phyloP scores from a whole-genome alignment of 2,888 invertebrate genomes.

The Drosophila dives region DNA sequence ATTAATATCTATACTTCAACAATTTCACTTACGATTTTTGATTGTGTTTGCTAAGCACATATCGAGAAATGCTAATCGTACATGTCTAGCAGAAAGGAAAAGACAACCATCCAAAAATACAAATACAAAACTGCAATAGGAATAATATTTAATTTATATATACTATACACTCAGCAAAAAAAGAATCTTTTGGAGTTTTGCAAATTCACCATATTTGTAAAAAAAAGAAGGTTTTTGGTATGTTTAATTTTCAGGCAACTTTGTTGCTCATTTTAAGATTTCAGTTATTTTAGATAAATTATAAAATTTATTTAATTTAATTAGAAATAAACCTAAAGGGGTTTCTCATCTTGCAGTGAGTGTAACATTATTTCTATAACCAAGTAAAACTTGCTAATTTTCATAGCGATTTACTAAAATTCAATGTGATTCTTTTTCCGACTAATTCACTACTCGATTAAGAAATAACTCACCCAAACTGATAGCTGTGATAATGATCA shows the following conservation, averaged over 20 bases:
- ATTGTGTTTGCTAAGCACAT: slow-evolving; percentile 17
- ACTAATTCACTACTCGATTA: neutral
- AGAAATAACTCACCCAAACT: slow-evolving; percentile 13
- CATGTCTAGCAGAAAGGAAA: slow-evolving; percentile 14
- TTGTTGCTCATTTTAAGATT: neutral
- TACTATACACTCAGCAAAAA: neutral
- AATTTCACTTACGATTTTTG: slow-evolving; percentile 21
- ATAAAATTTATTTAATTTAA: neutral
- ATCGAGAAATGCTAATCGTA: slow-evolving; percentile 4
- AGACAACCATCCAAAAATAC: slow-evolving; percentile 35
- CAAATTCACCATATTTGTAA: too few species aligned
- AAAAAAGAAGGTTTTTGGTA: too few species aligned
- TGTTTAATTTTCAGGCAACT: too few species aligned
- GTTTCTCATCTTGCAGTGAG: neutral
- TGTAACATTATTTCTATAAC: neutral
- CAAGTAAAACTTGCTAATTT: neutral
- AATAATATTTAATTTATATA: neutral
- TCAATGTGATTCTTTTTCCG: neutral
- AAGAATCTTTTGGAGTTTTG: too few species aligned
- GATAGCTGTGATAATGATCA: neutral
- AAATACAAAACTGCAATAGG: slow-evolving; percentile 22
- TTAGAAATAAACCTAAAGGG: neutral
- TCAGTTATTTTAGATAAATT: neutral
- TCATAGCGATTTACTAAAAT: neutral
- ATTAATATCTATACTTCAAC: neutral